These are phyloP conservation scores for Oxytorus armatus DNA, from an alignment of 2,888 invertebrate species.

Conservation along the genomic window DNA sequence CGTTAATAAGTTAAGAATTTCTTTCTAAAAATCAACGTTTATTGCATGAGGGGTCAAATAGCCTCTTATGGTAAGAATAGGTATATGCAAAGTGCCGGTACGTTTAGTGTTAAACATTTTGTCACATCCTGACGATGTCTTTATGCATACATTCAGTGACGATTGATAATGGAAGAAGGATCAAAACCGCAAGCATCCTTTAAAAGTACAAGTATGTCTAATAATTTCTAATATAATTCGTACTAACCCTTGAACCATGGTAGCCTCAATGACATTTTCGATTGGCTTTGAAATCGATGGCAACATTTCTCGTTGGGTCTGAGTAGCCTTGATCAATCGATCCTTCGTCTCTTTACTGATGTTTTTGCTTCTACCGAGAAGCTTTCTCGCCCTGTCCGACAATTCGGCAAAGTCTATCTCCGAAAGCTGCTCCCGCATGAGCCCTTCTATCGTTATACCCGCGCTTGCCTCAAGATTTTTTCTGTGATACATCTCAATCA, in stretches of 20 bases:
- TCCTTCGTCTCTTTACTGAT: constrained; percentile 69
- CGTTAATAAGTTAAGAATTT: no score
- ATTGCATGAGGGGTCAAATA: no score
- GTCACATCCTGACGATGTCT: no score
- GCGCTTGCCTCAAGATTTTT: constrained; percentile 77
- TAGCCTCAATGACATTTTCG: constrained; percentile 65
- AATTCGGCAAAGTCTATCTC: constrained; percentile 74
- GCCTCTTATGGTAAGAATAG: no score
- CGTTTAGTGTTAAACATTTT: no score
- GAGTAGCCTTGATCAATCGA: constrained; percentile 59
- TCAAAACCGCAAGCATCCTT: no score
- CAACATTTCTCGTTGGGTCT: constrained; percentile 18
- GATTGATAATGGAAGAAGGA: no score
- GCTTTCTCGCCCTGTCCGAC: constrained; percentile 74
- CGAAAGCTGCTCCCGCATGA: constrained; percentile 68
- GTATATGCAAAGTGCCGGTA: no score
- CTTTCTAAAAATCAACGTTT: no score
- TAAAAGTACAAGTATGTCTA: no score
- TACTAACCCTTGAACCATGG: constrained; percentile 62
- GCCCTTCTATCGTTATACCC: constrained; percentile 72
- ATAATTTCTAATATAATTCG: no score
- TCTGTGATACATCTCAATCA: constrained; percentile 77
- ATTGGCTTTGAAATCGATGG: constrained; percentile 31
- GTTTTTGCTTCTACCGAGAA: constrained; percentile 72
- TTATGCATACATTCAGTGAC: no score